Evolutionary conservation across 2,113 vertebrate species (phyloP), one percentile per base, ranked within the genome.

Genomic region (Sterrhoptilus dennistouni): DNA sequence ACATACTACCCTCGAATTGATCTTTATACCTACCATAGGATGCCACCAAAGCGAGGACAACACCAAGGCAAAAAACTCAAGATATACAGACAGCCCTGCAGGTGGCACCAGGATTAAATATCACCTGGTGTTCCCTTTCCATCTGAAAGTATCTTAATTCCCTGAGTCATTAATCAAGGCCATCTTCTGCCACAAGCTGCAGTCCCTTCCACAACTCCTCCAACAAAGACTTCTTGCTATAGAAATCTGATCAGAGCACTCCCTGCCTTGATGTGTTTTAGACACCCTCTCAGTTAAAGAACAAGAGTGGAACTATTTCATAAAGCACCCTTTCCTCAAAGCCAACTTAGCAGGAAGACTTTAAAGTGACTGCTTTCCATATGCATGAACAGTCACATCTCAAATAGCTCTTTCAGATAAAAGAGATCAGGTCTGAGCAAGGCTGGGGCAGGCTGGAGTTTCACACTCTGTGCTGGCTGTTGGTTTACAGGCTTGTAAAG

Each of bases 391-490:
- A 50, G 72, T 68, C 78, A 61, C 75, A 77, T 19, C 59, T 80
- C 82, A 66, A 66, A 74, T 7, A 27, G n/a, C 19, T 85, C 70
- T 45, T 82, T 61, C 78, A 90, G 75, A 85, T 82, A 72, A 84
- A 76, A 83, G 27, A 66, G 54, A 63, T 87, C 90, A 93, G 70
- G 87, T 66, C 84, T 85, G 63, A 88, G 84, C 91, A 90, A 53
- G 71, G 91, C 91, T 52, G 33, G 57, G 53, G 78, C 53, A 93
- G 74, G 81, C 25, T 0, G 1, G 44, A 87, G 63, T 61, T 90
- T 59, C 0, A 0, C 6, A 25, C 42, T 80, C 0, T 0, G 18
- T 28, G 27, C 27, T 78, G 35, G 60, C 52, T 91, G 40, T 42
- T 78, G 57, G 49, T 75, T 87, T 87, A 71, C 20, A 87, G 74